phyloP scores from a whole-genome alignment of 2,888 invertebrate species.

The Rhamphomyia laevipes region DNA sequence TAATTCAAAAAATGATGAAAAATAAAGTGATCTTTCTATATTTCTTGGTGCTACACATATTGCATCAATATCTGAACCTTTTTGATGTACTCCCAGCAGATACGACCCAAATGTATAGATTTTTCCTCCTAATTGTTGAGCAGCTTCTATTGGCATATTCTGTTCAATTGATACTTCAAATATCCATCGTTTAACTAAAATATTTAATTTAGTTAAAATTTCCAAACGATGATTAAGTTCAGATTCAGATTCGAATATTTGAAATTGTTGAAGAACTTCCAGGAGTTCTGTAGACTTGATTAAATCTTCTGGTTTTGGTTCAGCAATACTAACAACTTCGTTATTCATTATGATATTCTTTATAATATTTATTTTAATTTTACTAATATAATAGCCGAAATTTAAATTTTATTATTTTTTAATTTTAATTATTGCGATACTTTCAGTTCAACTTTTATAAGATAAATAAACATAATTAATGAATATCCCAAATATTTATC shows the following conservation, averaged over 20 bases:
- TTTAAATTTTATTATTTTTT: no score
- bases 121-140: slow-evolving; percentile 90
- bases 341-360: no score
- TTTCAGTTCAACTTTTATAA: no score
- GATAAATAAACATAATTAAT: no score
- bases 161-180: slow-evolving; percentile 73
- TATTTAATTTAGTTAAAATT: slow-evolving; percentile 73
- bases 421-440: no score
- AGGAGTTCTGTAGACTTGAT: slow-evolving; percentile 58
- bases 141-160: slow-evolving; percentile 85
- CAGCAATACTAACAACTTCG: slow-evolving; percentile 81
- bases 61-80: slow-evolving; percentile 98
- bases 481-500: no score
- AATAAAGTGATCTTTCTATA: slow-evolving; percentile 88
- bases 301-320: slow-evolving; percentile 60
- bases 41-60: slow-evolving; percentile 95
- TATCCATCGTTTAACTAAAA: slow-evolving; percentile 90
- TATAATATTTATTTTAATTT: no score
- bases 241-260: slow-evolving; percentile 81
- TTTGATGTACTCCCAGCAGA: slow-evolving; percentile 86
- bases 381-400: no score
- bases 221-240: slow-evolving; percentile 86
- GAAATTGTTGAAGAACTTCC: slow-evolving; percentile 66
- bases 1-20: slow-evolving; percentile 85
- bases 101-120: slow-evolving; percentile 99